Evolutionary conservation across 1,140 invertebrate species (phyloP), one percentile per base, ranked within the genome.

Genomic region (Eufriesea mexicana): DNA sequence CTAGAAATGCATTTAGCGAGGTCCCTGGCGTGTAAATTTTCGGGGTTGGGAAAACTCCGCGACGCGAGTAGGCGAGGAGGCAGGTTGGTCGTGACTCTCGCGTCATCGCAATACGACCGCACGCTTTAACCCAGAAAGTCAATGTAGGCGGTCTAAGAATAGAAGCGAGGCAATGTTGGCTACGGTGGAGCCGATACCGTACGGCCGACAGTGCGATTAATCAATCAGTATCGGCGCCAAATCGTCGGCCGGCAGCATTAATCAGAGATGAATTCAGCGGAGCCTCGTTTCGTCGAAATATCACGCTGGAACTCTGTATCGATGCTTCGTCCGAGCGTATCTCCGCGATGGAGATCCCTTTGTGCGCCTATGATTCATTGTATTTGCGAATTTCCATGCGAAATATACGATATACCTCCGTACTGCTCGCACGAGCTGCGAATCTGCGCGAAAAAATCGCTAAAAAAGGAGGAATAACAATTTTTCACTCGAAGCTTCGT

Each of bases 61-160:
- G 59, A 49, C 9, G 20, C n/a, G 49, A 5, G 12, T 12, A 9
- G 2, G 20, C 6, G 14, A 28, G 20, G 54, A 10, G 25, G 45
- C 20, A 7, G 28, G 64, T 10, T 71, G 77, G 42, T 59, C 55
- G 77, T 25, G 54, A 72, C 68, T 71, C 68, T 79, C 77, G 35
- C 68, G 77, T 72, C 77, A 61, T 35, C 42, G 77, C 66, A 49
- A 71, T 72, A 70, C 42, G 70, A 62, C 59, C 57, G 71, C 70
- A 45, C 71, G 79, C 55, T 74, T 72, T 81, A 81, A 81, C 79
- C 79, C 71, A 81, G 71, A 81, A 81, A 81, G 70, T 81, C 59
- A 74, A 81, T 81, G 70, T 74, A 74, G 79, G 71, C 79, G 79
- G 71, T 66, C 79, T 81, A 74, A 81, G 71, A 81, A 81, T 81